phyloP scores from a whole-genome alignment of 1,140 invertebrate genomes.

The Mylabris phalerata region DNA sequence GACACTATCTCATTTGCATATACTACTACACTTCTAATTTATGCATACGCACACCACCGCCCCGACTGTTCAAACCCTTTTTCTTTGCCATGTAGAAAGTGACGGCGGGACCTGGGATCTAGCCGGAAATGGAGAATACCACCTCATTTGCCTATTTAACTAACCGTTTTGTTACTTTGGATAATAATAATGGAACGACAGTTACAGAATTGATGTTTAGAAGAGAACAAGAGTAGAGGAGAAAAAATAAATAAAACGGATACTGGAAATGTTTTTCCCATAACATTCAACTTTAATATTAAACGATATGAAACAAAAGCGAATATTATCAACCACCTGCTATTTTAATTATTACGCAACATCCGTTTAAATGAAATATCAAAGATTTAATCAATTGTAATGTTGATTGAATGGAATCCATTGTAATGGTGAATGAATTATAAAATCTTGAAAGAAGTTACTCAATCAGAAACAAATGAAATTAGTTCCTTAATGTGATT shows the following conservation, averaged over 20 bases:
- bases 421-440: not conserved
- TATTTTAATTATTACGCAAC: not conserved
- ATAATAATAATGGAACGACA: slow-evolving; percentile 5
- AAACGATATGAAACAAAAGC: not conserved
- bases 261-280: not conserved
- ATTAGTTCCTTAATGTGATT: not conserved
- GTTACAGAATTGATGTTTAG: not conserved
- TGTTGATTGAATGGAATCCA: not conserved
- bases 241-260: not conserved
- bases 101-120: slow-evolving; percentile 10
- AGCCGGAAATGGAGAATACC: slow-evolving; percentile 10
- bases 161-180: slow-evolving; percentile 15
- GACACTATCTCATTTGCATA: slow-evolving; percentile 12
- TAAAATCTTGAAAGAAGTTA: not conserved
- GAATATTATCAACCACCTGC: not conserved
- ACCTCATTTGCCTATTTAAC: slow-evolving; percentile 16
- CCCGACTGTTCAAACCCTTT: slow-evolving; percentile 3
- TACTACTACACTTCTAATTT: slow-evolving; percentile 12
- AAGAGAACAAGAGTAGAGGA: not conserved
- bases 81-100: slow-evolving; percentile 2
- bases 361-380: not conserved
- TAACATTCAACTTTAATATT: not conserved
- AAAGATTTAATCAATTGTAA: not conserved
- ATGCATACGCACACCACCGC: slow-evolving; percentile 5
- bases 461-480: not conserved